Evolutionary conservation across 2,797 vertebrate species (phyloP), one percentile per base, ranked within the genome.

Genomic region (Ptychobarbus kaznakovi): DNA sequence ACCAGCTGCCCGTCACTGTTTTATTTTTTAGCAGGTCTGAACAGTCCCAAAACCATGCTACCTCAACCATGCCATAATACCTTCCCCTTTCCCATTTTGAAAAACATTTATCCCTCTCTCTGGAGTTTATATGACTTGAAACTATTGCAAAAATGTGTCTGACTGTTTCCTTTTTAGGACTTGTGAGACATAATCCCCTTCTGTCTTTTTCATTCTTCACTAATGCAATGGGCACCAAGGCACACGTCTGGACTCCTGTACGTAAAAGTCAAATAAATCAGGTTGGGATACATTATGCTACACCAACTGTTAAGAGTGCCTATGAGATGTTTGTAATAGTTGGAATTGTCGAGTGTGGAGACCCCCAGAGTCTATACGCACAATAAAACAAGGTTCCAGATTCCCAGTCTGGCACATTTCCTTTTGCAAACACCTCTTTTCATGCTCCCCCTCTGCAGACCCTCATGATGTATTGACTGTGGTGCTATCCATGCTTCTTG

Each of bases 141-240:
- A 91, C 90, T 91, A 94, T 94, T 88, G 80, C 88, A 93, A 91
- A 92, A 93, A 93, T 93, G 92, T 89, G 85, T 82, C 91, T 88
- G 83, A 77, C 85, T 83, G 44, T 93, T 92, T 87, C 91, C 91
- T 93, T 93, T 91, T 92, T 90, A 91, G 93, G 91, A 87, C 80
- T 81, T 70, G 69, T 66, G 90, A 91, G 85, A 89, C 40, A 63
- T 80, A 70, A 70, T 82, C 79, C 63, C 63, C 16, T 58, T 65
- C 82, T 65, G 78, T 84, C 35, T 82, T 72, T 85, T 80, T 73
- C 88, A 86, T 84, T 73, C 75, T 86, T 51, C 91, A 79, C 87
- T 87, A 80, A 91, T 88, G 86, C 66, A 65, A 22, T 68, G 78
- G 73, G 83, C 81, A 76, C 87, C 82, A 87, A 65, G 83, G 88